A percentile compares a stretch with the other conserved stretches of the same genome.
Conservation (phyloP, 2,888 invertebrate genomes). For the Coleophora deauratella region DNA sequence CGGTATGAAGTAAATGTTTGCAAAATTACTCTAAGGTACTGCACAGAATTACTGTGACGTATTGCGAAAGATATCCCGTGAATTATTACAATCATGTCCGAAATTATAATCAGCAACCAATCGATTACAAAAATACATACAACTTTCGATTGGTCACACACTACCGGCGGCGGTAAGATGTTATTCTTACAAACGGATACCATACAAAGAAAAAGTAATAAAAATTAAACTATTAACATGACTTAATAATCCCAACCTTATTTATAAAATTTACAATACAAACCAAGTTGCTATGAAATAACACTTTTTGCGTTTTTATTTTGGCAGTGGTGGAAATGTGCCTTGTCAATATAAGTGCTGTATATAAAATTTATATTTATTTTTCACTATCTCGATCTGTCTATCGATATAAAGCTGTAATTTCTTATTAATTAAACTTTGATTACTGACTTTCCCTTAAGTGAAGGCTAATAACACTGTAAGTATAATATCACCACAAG, state of each 20-base stretch:
- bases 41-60: too few species aligned
- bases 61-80: too few species aligned
- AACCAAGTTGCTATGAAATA: constrained; percentile 49
- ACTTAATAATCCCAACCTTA: constrained; percentile 68
- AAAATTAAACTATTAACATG: constrained; percentile 70
- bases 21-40: too few species aligned
- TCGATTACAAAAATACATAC: constrained; percentile 22
- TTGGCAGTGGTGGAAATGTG: constrained; percentile 75
- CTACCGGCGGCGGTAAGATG: constrained; percentile 43
- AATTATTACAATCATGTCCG: not conserved
- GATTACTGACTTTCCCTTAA: constrained; percentile 66
- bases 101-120: constrained; percentile 14
- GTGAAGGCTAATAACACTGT: constrained; percentile 50
- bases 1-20: too few species aligned
- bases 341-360: constrained; percentile 66
- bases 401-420: constrained; percentile 68
- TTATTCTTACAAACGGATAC: constrained; percentile 57
- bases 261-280: constrained; percentile 66
- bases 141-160: constrained; percentile 21
- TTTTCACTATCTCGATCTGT: constrained; percentile 42
- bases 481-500: constrained; percentile 42
- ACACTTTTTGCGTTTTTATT: constrained; percentile 46
- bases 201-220: constrained; percentile 60
- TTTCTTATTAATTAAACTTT: constrained; percentile 59
- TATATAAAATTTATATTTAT: constrained; percentile 13